Evolutionary conservation across 1,140 invertebrate genomes (phyloP).

Genomic region (Calliphora vicina): DNA sequence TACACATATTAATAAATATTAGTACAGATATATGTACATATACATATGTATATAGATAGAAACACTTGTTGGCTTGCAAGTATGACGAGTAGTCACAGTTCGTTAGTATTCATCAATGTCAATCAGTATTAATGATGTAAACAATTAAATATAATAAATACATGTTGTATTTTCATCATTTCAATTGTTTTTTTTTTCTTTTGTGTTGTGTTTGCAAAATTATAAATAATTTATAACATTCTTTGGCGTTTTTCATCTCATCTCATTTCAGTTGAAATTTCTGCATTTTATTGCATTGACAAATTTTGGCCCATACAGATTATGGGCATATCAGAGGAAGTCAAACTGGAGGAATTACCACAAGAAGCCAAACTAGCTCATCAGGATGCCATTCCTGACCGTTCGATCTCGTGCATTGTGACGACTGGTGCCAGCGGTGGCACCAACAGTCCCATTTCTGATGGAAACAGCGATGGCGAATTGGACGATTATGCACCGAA

Average conservation of each 20-base stretch:
- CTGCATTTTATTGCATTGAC: constrained; percentile 18
- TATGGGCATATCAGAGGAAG: constrained; percentile 70
- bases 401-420: constrained; percentile 49
- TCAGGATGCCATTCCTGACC: constrained; percentile 53
- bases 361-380: constrained; percentile 65
- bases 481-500: constrained; percentile 85
- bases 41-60: neutral
- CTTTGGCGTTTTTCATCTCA: neutral
- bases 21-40: neutral
- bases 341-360: constrained; percentile 67
- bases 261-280: constrained; percentile 1
- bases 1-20: too few relatives aligned
- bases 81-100: neutral
- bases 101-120: constrained; percentile 30
- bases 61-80: neutral
- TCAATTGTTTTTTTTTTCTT: neutral
- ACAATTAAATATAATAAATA: constrained; percentile 29
- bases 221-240: constrained; percentile 35
- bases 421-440: constrained; percentile 60
- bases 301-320: constrained; percentile 52
- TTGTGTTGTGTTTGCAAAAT: neutral
- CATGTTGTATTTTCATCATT: neutral
- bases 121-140: constrained; percentile 34
- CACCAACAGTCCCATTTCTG: constrained; percentile 68
- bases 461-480: constrained; percentile 78